Evolutionary conservation across 1,140 invertebrate species (phyloP), one percentile per base, ranked within the genome.

Genomic region (Coelopa frigida): DNA sequence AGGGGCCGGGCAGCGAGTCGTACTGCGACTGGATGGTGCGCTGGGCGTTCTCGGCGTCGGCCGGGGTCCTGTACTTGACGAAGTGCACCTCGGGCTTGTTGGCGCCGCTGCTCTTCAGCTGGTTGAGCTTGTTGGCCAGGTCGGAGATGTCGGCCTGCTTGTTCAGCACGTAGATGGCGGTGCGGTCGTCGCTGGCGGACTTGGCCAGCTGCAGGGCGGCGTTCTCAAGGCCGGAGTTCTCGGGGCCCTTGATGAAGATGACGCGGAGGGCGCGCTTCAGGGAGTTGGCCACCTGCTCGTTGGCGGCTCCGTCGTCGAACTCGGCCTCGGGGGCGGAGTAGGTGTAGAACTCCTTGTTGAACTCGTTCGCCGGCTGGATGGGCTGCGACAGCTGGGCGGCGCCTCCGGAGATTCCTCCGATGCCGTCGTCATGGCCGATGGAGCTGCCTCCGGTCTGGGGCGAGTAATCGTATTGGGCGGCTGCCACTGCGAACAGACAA

Each of bases 241-340:
- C 60, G 17, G 85, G 85, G 20, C 84, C 83, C 75, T 87, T 87
- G 67, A 89, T 87, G 78, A 87, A 87, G 58, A 90, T 83, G 54
- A 89, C 87, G 61, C 85, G 85, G 72, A 87, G 84, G 68, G 87
- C 84, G 55, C 85, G 86, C 65, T 84, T 81, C 50, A 83, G 68
- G 2, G 77, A 72, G 10, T 51, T 56, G 10, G 48, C 41, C 29
- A 58, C 53, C 35, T 56, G 49, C 7, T 58, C 58, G 29, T 53
- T 47, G 23, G 47, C 31, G 1, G 44, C 48, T 0, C 37, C 37
- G 39, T 58, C 58, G 23, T 61, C 52, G 32, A 56, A 63, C 38
- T 61, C 62, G 46, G 58, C 52, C 24, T 63, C 62, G 1, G 60
- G 62, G 3, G 62, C 62, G 0, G 49, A 55, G 32, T 63, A 61